Evolutionary conservation across 2,113 vertebrate genomes (phyloP).

Genomic region (Rattus norvegicus): DNA sequence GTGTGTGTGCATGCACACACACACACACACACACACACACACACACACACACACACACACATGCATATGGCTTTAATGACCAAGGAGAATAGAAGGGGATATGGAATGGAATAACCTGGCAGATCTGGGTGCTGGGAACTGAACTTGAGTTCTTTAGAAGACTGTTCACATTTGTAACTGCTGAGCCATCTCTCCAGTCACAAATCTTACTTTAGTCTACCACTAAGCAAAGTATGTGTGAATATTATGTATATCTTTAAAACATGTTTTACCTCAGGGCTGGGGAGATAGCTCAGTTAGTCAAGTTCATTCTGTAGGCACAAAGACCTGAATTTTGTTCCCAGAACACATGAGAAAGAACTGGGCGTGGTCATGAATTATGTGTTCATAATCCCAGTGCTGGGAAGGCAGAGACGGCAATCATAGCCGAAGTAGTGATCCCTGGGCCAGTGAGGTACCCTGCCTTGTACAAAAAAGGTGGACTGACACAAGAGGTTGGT

Average conservation of each 20-base stretch:
- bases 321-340: not conserved
- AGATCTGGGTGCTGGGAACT: not conserved
- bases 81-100: not conserved
- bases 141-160: not conserved
- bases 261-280: not conserved
- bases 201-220: not conserved
- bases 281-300: not conserved
- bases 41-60: too few species aligned
- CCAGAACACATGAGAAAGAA: not conserved
- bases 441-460: not conserved
- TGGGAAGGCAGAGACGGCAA: not conserved
- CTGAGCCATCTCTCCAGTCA: not conserved
- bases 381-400: not conserved
- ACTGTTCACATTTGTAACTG: not conserved
- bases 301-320: not conserved
- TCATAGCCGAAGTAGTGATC: not conserved
- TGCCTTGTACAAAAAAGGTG: not conserved
- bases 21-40: too few species aligned
- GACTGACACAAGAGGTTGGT: not conserved
- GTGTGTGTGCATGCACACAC: not conserved
- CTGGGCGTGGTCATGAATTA: not conserved
- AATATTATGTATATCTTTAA: not conserved
- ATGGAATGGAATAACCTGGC: not conserved
- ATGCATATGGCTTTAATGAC: too few species aligned
- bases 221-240: not conserved